phyloP scores from a whole-genome alignment of 1,140 invertebrate species.

The Tribolium madens region DNA sequence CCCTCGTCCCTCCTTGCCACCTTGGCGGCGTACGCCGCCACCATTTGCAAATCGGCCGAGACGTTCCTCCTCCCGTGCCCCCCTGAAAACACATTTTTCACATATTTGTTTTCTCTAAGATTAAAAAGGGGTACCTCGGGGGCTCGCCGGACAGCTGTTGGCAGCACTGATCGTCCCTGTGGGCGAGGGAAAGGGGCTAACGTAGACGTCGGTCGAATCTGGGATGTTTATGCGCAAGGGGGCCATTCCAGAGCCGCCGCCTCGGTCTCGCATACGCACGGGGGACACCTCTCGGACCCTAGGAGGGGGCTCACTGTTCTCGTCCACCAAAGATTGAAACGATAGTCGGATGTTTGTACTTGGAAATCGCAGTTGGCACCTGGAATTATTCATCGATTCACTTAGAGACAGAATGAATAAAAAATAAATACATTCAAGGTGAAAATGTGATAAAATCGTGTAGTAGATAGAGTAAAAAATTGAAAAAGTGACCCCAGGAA shows the following conservation, averaged over 20 bases:
- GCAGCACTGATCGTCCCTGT: conserved; percentile 90
- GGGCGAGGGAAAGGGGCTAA: conserved; percentile 94
- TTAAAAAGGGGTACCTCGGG: conserved; percentile 70
- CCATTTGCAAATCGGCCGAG: conserved; percentile 79
- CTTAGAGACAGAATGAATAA: neutral
- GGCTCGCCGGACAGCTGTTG: conserved; percentile 97
- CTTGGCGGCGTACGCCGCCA: conserved; percentile 75
- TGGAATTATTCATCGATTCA: conserved; percentile 64
- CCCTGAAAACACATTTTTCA: conserved; percentile 20
- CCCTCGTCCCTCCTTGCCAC: conserved; percentile 67
- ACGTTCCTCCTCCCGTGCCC: conserved; percentile 73
- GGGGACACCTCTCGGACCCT: conserved; percentile 62
- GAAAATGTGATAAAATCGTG: neutral
- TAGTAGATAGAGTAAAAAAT: too few species aligned
- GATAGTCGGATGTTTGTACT: conserved; percentile 96
- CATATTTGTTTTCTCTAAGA: neutral
- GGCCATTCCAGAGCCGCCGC: conserved; percentile 70
- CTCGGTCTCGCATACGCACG: conserved; percentile 64
- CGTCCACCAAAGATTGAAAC: conserved; percentile 93
- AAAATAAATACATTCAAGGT: neutral
- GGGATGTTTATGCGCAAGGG: conserved; percentile 92
- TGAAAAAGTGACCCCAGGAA: too few species aligned
- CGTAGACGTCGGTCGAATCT: conserved; percentile 80
- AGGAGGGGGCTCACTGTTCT: conserved; percentile 65
- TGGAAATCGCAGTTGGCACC: conserved; percentile 94